A percentile compares a stretch with the other conserved stretches of the same genome.
These are phyloP conservation scores for Bacillus rossius DNA, from an alignment of 1,140 invertebrate species.

Conservation along the genomic window DNA sequence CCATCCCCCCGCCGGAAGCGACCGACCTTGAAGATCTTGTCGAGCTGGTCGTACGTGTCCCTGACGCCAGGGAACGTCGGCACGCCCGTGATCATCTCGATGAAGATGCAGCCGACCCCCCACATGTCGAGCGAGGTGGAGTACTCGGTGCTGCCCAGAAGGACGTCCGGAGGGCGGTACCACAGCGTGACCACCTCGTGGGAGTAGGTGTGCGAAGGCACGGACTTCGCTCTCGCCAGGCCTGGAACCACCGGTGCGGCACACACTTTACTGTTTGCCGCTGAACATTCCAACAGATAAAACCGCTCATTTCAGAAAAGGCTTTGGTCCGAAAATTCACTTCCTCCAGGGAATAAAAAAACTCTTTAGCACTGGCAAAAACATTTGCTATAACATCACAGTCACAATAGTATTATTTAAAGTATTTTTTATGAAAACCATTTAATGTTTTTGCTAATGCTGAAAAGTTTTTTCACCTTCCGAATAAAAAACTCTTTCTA, in stretches of 20 bases:
- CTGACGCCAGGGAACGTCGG: slow-evolving; percentile 93
- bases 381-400: too few species aligned
- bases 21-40: slow-evolving; percentile 89
- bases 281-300: neutral
- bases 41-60: slow-evolving; percentile 92
- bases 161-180: slow-evolving; percentile 94
- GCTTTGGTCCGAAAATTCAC: too few species aligned
- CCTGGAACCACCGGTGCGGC: slow-evolving; percentile 40
- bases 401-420: too few species aligned
- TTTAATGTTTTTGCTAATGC: too few species aligned
- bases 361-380: too few species aligned
- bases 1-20: too few species aligned
- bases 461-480: too few species aligned
- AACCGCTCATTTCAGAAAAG: too few species aligned
- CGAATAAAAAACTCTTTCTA: too few species aligned
- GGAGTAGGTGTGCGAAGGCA: slow-evolving; percentile 95
- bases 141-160: slow-evolving; percentile 94
- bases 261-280: too few species aligned
- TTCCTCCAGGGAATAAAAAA: too few species aligned
- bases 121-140: slow-evolving; percentile 94
- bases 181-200: slow-evolving; percentile 94
- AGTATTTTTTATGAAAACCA: too few species aligned
- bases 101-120: slow-evolving; percentile 97
- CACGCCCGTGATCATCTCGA: slow-evolving; percentile 95
- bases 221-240: slow-evolving; percentile 91